A percentile compares a stretch with the other conserved stretches of the same genome.
phyloP scores from a whole-genome alignment of 2,113 vertebrate genomes.

The Benitochromis conjunctus region DNA sequence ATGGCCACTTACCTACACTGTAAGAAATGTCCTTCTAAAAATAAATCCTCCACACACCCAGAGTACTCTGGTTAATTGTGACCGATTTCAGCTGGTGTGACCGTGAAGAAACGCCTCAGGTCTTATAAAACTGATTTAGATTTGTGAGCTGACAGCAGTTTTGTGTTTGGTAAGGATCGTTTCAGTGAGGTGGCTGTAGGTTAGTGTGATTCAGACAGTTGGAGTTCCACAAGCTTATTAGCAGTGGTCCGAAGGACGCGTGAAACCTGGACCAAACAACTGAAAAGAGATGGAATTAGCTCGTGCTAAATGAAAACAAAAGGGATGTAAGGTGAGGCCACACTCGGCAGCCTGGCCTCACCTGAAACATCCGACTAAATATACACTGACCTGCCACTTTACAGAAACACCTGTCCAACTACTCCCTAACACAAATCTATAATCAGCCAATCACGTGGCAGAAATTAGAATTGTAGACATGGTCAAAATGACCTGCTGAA shows the following conservation, averaged over 20 bases:
- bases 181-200: background rate
- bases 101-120: accelerated
- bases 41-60: background rate
- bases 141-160: background rate
- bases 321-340: background rate
- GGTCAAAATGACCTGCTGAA: accelerated
- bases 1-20: conserved; percentile 25
- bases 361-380: background rate
- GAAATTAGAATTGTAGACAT: accelerated
- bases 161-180: accelerated
- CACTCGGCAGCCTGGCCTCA: background rate
- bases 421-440: accelerated
- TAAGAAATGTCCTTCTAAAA: background rate
- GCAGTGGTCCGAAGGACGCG: background rate
- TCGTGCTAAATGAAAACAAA: background rate
- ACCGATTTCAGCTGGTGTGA: accelerated
- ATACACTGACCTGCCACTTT: accelerated
- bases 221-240: background rate
- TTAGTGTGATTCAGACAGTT: background rate
- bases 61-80: background rate
- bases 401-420: accelerated
- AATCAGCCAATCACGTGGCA: background rate
- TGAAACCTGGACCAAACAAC: background rate
- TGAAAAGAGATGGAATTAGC: accelerated
- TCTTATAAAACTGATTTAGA: background rate